phyloP scores from a whole-genome alignment of 2,888 invertebrate species.

The Nasonia oneida region DNA sequence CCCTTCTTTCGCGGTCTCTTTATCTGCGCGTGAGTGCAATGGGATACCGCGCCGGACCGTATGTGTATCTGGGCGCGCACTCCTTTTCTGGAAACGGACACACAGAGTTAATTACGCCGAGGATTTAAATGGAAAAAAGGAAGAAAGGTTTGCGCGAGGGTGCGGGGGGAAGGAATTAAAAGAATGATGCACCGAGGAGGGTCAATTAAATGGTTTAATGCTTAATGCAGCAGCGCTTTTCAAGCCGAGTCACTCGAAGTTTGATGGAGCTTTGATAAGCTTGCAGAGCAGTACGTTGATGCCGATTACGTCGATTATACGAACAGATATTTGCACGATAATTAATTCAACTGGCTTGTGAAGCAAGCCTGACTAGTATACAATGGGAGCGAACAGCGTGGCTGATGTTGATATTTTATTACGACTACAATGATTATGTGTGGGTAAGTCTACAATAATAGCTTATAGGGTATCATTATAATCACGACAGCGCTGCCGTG shows the following conservation, averaged over 20 bases:
- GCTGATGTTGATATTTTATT: too few relatives aligned
- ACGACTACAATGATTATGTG: too few relatives aligned
- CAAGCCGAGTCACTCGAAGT: not conserved
- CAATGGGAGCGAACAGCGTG: too few relatives aligned
- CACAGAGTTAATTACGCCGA: conserved; percentile 45
- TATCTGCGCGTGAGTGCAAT: conserved; percentile 20
- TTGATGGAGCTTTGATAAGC: conserved; percentile 26
- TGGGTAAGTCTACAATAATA: too few relatives aligned
- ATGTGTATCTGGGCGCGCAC: not conserved
- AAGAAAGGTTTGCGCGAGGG: not conserved
- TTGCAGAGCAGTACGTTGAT: not conserved
- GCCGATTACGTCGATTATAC: not conserved
- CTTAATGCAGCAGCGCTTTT: not conserved
- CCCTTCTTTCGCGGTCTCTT: conserved; percentile 21
- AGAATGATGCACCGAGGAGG: conserved; percentile 23
- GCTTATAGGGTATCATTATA: too few relatives aligned
- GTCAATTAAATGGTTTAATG: conserved; percentile 35
- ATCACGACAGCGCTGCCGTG: too few relatives aligned
- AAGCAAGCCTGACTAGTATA: too few relatives aligned
- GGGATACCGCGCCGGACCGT: conserved; percentile 10
- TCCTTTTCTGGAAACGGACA: conserved; percentile 45
- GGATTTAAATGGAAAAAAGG: conserved; percentile 30
- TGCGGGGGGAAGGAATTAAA: conserved; percentile 13
- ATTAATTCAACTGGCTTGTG: too few relatives aligned
- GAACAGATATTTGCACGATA: not conserved